A percentile compares a stretch with the other conserved stretches of the same genome.
Conservation (phyloP, 2,888 invertebrate genomes). For the Nephrotoma appendiculata region DNA sequence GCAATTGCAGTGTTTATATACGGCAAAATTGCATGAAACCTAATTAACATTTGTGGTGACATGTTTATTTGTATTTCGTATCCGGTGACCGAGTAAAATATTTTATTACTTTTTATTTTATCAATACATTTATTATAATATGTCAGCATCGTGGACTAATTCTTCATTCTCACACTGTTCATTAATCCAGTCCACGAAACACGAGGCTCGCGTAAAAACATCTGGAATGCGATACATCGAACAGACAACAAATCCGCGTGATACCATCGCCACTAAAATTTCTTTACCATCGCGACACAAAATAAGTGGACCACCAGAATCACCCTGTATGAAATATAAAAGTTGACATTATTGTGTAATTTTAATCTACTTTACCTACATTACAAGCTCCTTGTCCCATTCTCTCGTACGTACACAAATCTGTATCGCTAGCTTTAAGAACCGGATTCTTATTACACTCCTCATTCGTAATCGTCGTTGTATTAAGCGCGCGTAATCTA, state of each 20-base stretch:
- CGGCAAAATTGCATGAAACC: neutral
- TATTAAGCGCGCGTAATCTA: neutral
- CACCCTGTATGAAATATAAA: conserved; percentile 5
- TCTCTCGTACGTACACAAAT: conserved; percentile 2
- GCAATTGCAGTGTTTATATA: neutral
- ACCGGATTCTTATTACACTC: neutral
- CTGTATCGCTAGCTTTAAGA: neutral
- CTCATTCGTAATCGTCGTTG: neutral
- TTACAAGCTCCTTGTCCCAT: conserved; percentile 7
- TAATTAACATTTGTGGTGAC: neutral
- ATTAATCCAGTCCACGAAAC: conserved; percentile 5
- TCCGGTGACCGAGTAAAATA: neutral
- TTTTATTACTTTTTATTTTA: neutral
- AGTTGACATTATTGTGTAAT: neutral
- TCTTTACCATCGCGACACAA: neutral
- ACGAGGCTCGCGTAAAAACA: conserved; percentile 7
- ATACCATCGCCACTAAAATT: conserved; percentile 4
- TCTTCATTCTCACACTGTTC: neutral
- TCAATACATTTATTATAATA: neutral
- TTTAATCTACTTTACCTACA: neutral
- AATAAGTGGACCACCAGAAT: conserved; percentile 8
- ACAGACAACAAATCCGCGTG: conserved; percentile 5
- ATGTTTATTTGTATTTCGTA: neutral
- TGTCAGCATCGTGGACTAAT: neutral
- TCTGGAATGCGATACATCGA: neutral